A percentile compares a stretch with the other conserved stretches of the same genome.
phyloP scores from a whole-genome alignment of 2,888 invertebrate genomes.

The Seira musarum region DNA sequence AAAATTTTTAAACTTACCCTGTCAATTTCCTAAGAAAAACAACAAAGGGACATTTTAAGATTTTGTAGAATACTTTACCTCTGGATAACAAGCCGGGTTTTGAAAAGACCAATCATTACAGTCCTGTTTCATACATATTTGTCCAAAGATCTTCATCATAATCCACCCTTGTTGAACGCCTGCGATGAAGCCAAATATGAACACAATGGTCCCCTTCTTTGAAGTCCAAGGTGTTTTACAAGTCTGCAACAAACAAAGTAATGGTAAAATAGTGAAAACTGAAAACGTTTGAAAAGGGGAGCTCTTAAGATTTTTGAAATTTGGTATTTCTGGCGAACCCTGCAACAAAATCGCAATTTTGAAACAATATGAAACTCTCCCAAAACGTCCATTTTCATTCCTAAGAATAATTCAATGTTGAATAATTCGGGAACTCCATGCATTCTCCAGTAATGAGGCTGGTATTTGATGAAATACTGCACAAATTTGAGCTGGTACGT shows the following conservation, averaged over 20 bases:
- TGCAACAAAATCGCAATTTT: slow-evolving; percentile 49
- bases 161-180: slow-evolving; percentile 32
- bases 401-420: slow-evolving; percentile 20
- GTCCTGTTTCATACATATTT: slow-evolving; percentile 41
- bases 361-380: slow-evolving; percentile 44
- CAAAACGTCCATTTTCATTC: neutral
- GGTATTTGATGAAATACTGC: slow-evolving; percentile 38
- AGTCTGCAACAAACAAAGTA: slow-evolving; percentile 10
- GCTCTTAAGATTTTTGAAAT: no score
- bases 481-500: slow-evolving; percentile 47
- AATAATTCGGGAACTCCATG: slow-evolving; percentile 43
- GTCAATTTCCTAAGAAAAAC: slow-evolving; percentile 51
- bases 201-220: slow-evolving; percentile 48
- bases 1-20: slow-evolving; percentile 38
- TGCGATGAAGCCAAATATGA: slow-evolving; percentile 21
- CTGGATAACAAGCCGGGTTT: slow-evolving; percentile 48
- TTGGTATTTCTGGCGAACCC: no score
- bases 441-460: slow-evolving; percentile 41
- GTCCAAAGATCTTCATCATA: slow-evolving; percentile 46
- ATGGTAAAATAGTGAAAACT: no score
- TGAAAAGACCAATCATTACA: slow-evolving; percentile 37
- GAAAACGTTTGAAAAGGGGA: no score
- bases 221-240: slow-evolving; percentile 51
- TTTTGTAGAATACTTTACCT: slow-evolving; percentile 14
- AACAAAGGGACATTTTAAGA: neutral